Percentiles rank a stretch among this genome's conserved stretches.
These are phyloP conservation scores for Anas platyrhynchos DNA, from an alignment of 2,113 vertebrate species.

Conservation along the genomic window DNA sequence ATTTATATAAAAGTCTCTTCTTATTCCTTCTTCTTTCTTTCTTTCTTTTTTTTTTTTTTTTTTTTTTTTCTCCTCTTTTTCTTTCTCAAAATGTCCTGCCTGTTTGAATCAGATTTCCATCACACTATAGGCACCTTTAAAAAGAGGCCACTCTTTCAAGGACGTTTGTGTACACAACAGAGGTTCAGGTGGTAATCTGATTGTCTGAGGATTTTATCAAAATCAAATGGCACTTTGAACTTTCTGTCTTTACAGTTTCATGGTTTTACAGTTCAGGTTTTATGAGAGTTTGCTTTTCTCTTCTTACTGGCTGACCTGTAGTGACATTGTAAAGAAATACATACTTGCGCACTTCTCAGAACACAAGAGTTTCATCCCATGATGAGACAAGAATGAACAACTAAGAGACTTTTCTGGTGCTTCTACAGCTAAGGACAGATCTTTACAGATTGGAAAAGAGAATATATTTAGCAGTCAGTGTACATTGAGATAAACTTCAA, in stretches of 20 bases:
- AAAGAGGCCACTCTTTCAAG: neutral
- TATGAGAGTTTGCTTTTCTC: neutral
- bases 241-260: neutral
- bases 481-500: neutral
- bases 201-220: neutral
- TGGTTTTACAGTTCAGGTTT: neutral
- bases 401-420: neutral
- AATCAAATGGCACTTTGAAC: neutral
- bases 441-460: neutral
- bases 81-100: neutral
- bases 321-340: neutral
- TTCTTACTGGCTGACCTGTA: neutral
- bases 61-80: neutral
- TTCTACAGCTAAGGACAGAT: neutral
- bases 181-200: neutral
- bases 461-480: neutral
- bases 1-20: neutral
- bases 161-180: neutral
- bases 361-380: neutral
- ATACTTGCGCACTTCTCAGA: neutral
- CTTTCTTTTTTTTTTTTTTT: neutral
- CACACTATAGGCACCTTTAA: neutral
- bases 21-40: neutral
- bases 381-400: neutral
- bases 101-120: neutral